These are phyloP conservation scores for Grus americana DNA, from an alignment of 2,113 vertebrate species.

Conservation along the genomic window DNA sequence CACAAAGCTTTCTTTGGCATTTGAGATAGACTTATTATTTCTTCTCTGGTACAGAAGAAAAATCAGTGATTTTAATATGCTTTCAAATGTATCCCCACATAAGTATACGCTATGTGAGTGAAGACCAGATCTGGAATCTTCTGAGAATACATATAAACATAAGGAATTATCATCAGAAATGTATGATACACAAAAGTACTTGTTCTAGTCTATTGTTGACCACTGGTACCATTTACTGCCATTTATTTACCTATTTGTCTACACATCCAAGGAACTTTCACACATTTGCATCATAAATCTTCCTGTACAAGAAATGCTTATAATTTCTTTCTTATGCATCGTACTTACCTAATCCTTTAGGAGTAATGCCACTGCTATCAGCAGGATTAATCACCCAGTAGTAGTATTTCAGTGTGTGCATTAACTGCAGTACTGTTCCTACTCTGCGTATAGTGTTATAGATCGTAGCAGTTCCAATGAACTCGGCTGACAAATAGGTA, in stretches of 20 bases:
- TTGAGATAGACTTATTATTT: neutral
- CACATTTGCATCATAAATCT: neutral
- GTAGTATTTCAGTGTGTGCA: slow-evolving; percentile 96
- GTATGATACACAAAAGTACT: neutral
- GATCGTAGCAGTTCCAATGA: slow-evolving; percentile 94
- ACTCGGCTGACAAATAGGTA: slow-evolving; percentile 94
- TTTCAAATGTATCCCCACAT: neutral
- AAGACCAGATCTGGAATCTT: neutral
- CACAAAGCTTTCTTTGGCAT: neutral
- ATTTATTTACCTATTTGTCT: neutral
- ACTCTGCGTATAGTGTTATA: slow-evolving; percentile 94
- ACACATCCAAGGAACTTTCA: neutral
- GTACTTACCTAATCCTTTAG: slow-evolving; percentile 90
- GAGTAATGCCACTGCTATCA: slow-evolving; percentile 86
- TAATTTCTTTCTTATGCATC: neutral
- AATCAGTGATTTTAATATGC: neutral
- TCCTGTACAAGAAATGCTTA: neutral
- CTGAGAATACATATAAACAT: neutral
- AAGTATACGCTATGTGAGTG: neutral
- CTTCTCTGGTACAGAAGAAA: neutral
- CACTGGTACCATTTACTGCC: neutral
- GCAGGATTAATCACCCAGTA: slow-evolving; percentile 94
- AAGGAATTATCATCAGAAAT: neutral
- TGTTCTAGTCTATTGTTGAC: neutral
- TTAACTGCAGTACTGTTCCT: slow-evolving; percentile 93